Percentiles rank a stretch among this genome's conserved stretches.
These are phyloP conservation scores for Oophaga sylvatica DNA, from an alignment of 2,797 vertebrate species.

Conservation along the genomic window DNA sequence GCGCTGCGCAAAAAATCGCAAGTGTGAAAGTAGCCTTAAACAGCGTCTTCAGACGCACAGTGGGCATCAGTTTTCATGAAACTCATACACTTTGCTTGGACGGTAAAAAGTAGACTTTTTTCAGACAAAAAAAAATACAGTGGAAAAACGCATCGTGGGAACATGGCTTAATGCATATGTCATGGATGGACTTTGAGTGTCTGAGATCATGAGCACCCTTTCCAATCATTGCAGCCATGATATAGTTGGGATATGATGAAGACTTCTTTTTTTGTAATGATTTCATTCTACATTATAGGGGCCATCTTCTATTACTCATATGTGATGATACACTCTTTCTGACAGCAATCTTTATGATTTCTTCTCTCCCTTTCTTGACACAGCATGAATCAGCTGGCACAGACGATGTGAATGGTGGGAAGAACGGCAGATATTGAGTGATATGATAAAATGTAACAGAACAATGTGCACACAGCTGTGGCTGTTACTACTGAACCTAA, in stretches of 20 bases:
- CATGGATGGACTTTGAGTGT: not conserved
- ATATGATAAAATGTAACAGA: constrained; percentile 12
- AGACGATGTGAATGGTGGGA: not conserved
- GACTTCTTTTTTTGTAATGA: no score
- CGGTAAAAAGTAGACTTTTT: no score
- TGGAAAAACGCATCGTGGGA: no score
- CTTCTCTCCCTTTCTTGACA: not conserved
- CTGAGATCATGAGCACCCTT: not conserved
- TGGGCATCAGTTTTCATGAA: no score
- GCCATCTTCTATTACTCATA: not conserved
- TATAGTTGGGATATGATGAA: no score
- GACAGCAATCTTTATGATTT: constrained; percentile 6
- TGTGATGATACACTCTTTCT: not conserved
- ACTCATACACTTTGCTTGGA: no score
- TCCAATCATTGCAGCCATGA: not conserved
- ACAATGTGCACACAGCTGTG: not conserved
- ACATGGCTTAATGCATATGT: not conserved
- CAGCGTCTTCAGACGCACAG: no score
- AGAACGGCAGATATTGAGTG: not conserved
- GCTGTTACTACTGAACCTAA: constrained; percentile 20
- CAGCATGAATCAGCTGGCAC: constrained; percentile 9
- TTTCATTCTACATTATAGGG: not conserved
- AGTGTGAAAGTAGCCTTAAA: no score
- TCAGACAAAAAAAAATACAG: no score
- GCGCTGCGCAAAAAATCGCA: no score